Conservation (phyloP, 1,140 invertebrate genomes). For the Zaprionus tsacasi region DNA sequence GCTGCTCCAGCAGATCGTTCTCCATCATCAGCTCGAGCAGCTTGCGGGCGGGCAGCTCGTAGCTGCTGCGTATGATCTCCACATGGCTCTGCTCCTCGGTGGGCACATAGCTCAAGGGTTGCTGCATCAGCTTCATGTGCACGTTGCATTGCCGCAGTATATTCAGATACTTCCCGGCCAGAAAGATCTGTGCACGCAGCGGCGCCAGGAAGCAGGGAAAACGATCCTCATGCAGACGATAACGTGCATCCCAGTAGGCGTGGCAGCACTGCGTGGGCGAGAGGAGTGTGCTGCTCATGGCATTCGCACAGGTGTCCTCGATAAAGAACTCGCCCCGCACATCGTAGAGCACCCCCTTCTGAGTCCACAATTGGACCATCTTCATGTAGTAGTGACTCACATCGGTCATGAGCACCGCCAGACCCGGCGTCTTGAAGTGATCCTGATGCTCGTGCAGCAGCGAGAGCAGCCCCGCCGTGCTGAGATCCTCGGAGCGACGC, state of each 20-base stretch:
- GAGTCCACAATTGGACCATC: conserved; percentile 67
- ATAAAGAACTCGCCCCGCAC: conserved; percentile 56
- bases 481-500: conserved; percentile 14
- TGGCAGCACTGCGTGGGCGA: conserved; percentile 57
- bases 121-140: conserved; percentile 48
- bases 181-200: conserved; percentile 32
- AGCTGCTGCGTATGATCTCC: conserved; percentile 41
- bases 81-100: conserved; percentile 9
- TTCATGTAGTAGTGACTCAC: conserved; percentile 62
- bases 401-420: conserved; percentile 20
- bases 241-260: conserved; percentile 55
- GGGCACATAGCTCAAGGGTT: conserved; percentile 37
- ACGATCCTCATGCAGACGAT: conserved; percentile 34
- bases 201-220: conserved; percentile 51
- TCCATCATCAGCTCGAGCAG: conserved; percentile 39
- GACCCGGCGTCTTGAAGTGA: conserved; percentile 24
- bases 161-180: conserved; percentile 67
- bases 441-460: conserved; percentile 40
- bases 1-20: conserved; percentile 37
- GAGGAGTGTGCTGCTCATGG: conserved; percentile 56
- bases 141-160: conserved; percentile 65
- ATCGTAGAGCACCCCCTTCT: conserved; percentile 64
- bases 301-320: conserved; percentile 44
- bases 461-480: conserved; percentile 47
- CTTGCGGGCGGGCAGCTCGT: conserved; percentile 56